phyloP scores from a whole-genome alignment of 2,888 invertebrate species.

The Xylocampa areola region DNA sequence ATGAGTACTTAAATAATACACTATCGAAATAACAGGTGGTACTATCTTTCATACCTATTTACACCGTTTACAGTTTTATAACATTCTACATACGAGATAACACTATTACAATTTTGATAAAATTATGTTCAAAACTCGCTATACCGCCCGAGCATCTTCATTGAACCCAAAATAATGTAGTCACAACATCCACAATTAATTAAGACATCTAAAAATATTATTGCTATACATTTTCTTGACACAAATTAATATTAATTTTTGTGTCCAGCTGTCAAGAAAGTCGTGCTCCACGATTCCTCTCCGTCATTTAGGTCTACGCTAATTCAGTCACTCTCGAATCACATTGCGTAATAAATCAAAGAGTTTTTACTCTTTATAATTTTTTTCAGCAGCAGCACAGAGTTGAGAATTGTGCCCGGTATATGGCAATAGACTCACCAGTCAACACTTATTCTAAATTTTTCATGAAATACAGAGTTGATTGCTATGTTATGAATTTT shows the following conservation, averaged over 20 bases:
- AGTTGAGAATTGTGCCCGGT: too few relatives aligned
- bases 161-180: constrained; percentile 11
- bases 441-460: too few relatives aligned
- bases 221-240: constrained; percentile 39
- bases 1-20: background rate
- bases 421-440: too few relatives aligned
- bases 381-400: too few relatives aligned
- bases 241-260: constrained; percentile 45
- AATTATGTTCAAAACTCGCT: background rate
- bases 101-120: background rate
- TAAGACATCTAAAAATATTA: constrained; percentile 30
- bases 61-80: background rate
- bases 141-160: background rate
- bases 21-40: constrained; percentile 2
- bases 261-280: constrained; percentile 21
- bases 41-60: constrained; percentile 2
- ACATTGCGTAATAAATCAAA: constrained; percentile 5
- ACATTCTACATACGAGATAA: background rate
- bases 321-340: constrained; percentile 9
- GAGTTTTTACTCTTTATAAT: too few relatives aligned
- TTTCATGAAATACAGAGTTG: too few relatives aligned
- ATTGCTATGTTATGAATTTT: too few relatives aligned
- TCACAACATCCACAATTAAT: constrained; percentile 28
- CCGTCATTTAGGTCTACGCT: constrained; percentile 18
- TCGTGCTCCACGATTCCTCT: constrained; percentile 17